These are phyloP conservation scores for Cotesia vestalis DNA, from an alignment of 1,140 invertebrate genomes.

Conservation along the genomic window DNA sequence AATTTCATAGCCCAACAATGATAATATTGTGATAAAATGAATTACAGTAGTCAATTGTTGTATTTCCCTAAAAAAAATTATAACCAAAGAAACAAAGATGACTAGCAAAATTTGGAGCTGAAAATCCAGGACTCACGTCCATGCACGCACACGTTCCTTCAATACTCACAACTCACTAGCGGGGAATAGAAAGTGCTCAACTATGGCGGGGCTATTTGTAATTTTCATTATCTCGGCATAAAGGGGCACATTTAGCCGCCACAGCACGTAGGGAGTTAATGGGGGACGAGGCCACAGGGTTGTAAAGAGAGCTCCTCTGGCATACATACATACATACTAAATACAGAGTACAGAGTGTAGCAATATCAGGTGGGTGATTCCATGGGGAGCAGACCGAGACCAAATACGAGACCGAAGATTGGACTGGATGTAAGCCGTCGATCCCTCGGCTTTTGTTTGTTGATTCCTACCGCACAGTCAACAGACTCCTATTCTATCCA, in stretches of 20 bases:
- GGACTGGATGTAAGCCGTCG: conserved; percentile 40
- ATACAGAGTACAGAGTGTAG: not conserved
- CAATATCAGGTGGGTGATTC: conserved; percentile 15
- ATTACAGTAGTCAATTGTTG: not conserved
- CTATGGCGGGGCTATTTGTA: conserved; percentile 54
- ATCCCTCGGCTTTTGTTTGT: conserved; percentile 47
- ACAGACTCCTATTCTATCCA: conserved; percentile 55
- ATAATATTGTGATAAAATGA: conserved; percentile 8
- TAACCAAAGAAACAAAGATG: not conserved
- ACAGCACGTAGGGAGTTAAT: conserved; percentile 64
- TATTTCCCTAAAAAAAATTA: not conserved
- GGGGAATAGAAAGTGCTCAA: not conserved
- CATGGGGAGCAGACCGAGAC: not conserved
- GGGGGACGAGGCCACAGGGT: conserved; percentile 48
- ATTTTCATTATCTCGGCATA: conserved; percentile 66
- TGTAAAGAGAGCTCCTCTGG: not conserved
- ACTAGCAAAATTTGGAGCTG: conserved; percentile 7
- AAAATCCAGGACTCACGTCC: conserved; percentile 12
- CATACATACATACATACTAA: conserved; percentile 5
- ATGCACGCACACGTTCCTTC: conserved; percentile 40
- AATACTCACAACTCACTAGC: no score
- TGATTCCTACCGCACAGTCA: conserved; percentile 55
- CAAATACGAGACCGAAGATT: conserved; percentile 23
- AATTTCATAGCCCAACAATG: not conserved
- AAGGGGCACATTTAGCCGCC: conserved; percentile 62